phyloP scores from a whole-genome alignment of 2,888 invertebrate species.

The Tenodera sinensis region DNA sequence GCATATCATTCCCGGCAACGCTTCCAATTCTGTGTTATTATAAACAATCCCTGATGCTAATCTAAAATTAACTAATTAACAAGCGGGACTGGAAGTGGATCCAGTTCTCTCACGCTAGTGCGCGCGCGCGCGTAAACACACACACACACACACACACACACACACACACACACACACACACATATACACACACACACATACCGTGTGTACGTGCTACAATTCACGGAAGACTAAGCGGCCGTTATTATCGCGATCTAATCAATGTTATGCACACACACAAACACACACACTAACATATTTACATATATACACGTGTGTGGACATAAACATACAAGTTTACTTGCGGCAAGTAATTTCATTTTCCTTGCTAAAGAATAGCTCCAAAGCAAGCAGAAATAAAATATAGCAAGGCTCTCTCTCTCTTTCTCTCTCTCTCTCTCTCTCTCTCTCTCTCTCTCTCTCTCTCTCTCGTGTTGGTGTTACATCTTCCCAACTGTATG shows the following conservation, averaged over 20 bases:
- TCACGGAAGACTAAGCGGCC: not conserved
- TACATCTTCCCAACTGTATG: no score
- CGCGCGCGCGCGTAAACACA: no score
- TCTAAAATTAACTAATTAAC: conserved; percentile 2
- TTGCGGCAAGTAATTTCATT: not conserved
- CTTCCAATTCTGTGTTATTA: not conserved
- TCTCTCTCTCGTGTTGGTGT: no score
- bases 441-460: no score
- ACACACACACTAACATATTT: no score
- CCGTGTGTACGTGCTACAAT: not conserved
- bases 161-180: no score
- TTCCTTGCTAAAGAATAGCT: not conserved
- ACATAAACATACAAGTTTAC: not conserved
- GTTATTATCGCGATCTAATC: not conserved
- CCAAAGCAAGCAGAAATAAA: no score
- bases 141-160: no score
- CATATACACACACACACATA: no score
- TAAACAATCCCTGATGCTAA: not conserved
- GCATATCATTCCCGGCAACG: not conserved
- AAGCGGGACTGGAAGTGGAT: not conserved
- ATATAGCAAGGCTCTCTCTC: no score
- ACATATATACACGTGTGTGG: not conserved
- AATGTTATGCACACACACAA: not conserved
- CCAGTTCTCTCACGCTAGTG: not conserved
- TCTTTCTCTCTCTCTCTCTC: no score